A percentile compares a stretch with the other conserved stretches of the same genome.
Conservation (phyloP, 2,797 vertebrate species). For the Anniella stebbinsi region DNA sequence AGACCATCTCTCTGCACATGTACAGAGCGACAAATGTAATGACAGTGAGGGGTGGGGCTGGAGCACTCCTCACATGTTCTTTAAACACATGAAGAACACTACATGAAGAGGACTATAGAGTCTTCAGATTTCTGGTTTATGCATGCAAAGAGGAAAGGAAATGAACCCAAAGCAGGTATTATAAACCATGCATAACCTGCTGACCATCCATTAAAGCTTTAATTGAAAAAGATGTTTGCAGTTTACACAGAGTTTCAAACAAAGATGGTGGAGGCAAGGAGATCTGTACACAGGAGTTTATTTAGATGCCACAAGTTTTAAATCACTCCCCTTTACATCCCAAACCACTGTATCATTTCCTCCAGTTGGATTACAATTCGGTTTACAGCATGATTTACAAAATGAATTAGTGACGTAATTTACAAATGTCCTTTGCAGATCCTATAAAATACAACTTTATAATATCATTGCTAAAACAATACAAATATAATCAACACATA, state of each 20-base stretch:
- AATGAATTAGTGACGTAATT: constrained; percentile 71
- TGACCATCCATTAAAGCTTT: background rate
- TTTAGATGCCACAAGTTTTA: constrained; percentile 73
- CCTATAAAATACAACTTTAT: constrained; percentile 76
- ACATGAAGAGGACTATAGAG: background rate
- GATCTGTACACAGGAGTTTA: constrained; percentile 77
- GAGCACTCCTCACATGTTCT: no score
- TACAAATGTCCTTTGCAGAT: constrained; percentile 73
- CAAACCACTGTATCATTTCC: constrained; percentile 65
- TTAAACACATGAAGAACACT: no score
- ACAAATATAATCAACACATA: constrained; percentile 60
- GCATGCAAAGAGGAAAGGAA: background rate
- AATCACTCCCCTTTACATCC: constrained; percentile 69
- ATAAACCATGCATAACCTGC: no score
- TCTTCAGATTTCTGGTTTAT: background rate
- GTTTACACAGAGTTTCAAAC: background rate
- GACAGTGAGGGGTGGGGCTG: no score
- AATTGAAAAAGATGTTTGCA: constrained; percentile 11
- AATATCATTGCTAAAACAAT: constrained; percentile 67
- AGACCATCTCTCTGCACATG: no score
- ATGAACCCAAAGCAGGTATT: background rate
- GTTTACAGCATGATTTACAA: constrained; percentile 75
- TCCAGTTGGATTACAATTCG: constrained; percentile 74
- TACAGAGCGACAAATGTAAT: no score
- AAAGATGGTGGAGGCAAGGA: constrained; percentile 47